Evolutionary conservation across 2,113 vertebrate genomes (phyloP), one percentile per base, ranked within the genome.

Genomic region (Zosterops hypoxanthus): DNA sequence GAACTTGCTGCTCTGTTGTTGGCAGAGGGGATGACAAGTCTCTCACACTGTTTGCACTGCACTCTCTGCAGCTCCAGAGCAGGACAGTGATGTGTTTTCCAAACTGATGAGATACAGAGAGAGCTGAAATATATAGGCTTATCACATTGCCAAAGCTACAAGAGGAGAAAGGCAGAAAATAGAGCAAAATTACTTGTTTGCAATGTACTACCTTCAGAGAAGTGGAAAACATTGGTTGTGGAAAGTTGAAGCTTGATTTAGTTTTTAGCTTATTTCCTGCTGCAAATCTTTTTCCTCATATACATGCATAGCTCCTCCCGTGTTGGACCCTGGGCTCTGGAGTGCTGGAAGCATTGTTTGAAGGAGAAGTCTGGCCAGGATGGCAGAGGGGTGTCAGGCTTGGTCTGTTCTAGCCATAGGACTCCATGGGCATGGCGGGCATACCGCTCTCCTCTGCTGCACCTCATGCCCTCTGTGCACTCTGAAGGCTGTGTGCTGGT

Each of bases 381-480:
- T 5, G 7, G 29, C 39, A 73, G 24, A 59, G 34, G 12, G 2
- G 12, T 82, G 41, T 64, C 56, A 49, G 68, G 7, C 49, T 78
- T 68, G 28, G 15, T 75, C 33, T 88, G 23, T 86, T 83, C 11
- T 39, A 71, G 22, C 1, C 2, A 1, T 55, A 16, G 8, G 66
- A 1, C 29, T 92, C 71, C 57, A 14, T 0, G 2, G 56, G 26
- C 33, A 8, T 5, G 2, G n/a, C 25, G 9, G n/a, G 15, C 11
- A 6, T 0, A 2, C 11, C 7, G 6, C 33, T 76, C 64, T 86
- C 33, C 12, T 57, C 17, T 88, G 59, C 41, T 78, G 36, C 19
- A 14, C 42, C 31, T 70, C 2, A 2, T 31, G 59, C 6, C 1
- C 15, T 66, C 31, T 0, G 0, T 81, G 47, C 25, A 5, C 39